Base-by-base conservation (phyloP, 1,140 invertebrate species). In the Drosophila sp. region DNA sequence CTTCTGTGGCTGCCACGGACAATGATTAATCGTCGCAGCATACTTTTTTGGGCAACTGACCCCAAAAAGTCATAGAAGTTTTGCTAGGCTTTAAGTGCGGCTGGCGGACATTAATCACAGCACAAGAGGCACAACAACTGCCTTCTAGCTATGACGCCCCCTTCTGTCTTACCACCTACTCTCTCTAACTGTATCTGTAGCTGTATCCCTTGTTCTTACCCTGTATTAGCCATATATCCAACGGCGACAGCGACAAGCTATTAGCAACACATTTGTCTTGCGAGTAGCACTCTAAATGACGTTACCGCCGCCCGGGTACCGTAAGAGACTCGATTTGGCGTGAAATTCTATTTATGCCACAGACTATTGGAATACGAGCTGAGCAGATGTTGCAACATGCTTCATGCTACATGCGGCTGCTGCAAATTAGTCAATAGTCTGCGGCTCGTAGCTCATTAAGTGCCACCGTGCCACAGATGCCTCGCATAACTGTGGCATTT, bases 251-350 rank as follows among this genome's bases (percentile, higher is more conserved):
- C 78, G 72, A 82, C 83, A 89, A 89, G 82, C 82, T 87, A 87
- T 87, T 87, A 87, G 82, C 79, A 89, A 89, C 82, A 82, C 82
- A 87, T 87, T 87, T 87, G 82, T 87, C 82, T 87, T 89, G 48
- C 36, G 65, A 41, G 61, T 61, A 38, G 11, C 32, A 73, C 72
- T 74, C 70, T 14, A 75, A 82, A 63, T 78, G 75, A 74, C 59
- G 65, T 72, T 73, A 66, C 34, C 45, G 13, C 27, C 40, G 38
- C 11, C 14, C 41, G 40, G 40, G n/a, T n/a, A n/a, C n/a, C n/a
- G n/a, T 48, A 18, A 46, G 46, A 38, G 36, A 25, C 38, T 6
- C 43, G 50, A 50, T 48, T 65, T 46, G 51, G 80, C 57, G 69
- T 72, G 80, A 80, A 83, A 89, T 89, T 80, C 72, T 80, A 83